Base-by-base conservation (phyloP, 2,888 invertebrate species). In the Drosophila anomalata region DNA sequence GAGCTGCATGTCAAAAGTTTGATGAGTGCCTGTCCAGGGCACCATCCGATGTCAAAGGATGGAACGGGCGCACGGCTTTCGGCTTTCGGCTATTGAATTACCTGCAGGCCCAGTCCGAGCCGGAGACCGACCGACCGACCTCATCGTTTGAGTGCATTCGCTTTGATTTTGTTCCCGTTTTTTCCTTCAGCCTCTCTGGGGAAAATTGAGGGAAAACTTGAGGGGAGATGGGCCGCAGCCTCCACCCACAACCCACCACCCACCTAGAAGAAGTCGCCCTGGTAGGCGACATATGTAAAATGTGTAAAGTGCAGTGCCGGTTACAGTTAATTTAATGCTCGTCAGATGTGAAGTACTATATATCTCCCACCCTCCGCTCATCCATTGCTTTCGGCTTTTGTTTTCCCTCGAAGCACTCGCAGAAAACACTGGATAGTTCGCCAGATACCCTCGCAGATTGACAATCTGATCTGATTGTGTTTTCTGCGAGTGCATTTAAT, bases 291-390 rank as follows among this genome's bases (percentile, higher is more conserved):
- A 90, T 89, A 89, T 89, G 89, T 89, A 89, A 89, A 89, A 89
- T 90, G 89, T 90, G 90, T 90, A 89, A 90, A 90, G 89, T 90
- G 89, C 90, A 89, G 72, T 84, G 79, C 79, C 85, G 76, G 84
- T 80, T 80, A 87, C 78, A 87, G 87, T 86, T 86, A 86, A 86
- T 88, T 87, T 81, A 88, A 86, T 88, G 84, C 87, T 88, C 86
- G 66, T 88, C 86, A 86, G 71, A 61, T 54, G 63, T 36, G 66
- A 53, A 53, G 51, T 29, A 66, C 63, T 58, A 48, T 42, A 61
- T 42, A 62, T 62, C 61, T 24, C 41, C 24, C 56, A 60, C 63
- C 51, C 59, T 58, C 46, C 53, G 41, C 52, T 1, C 17, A 17
- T 17, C 22, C 42, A 42, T 14, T 52, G 14, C 33, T 53, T 56